These are phyloP conservation scores for Lucifuga dentata DNA, from an alignment of 2,113 vertebrate species.

Conservation along the genomic window DNA sequence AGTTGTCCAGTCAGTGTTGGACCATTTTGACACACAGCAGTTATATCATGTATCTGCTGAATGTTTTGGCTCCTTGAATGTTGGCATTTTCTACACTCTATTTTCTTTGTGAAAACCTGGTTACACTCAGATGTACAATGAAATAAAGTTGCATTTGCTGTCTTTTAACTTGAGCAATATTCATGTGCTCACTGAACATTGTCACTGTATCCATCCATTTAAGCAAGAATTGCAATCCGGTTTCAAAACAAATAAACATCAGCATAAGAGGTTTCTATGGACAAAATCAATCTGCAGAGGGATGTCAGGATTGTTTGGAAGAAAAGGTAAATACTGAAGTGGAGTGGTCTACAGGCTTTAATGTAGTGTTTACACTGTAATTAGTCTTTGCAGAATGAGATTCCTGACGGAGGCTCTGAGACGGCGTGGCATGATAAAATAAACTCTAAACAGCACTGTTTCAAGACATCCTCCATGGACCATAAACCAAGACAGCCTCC, in stretches of 20 bases:
- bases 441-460: conserved; percentile 80
- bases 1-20: conserved; percentile 12
- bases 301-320: conserved; percentile 80
- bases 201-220: conserved; percentile 74
- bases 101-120: conserved; percentile 27
- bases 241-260: conserved; percentile 77
- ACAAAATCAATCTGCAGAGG: conserved; percentile 73
- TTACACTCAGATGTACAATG: conserved; percentile 41
- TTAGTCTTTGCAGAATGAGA: conserved; percentile 82
- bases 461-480: conserved; percentile 83
- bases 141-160: conserved; percentile 31
- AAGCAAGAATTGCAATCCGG: conserved; percentile 60
- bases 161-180: conserved; percentile 81
- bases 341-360: conserved; percentile 81
- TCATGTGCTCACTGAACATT: conserved; percentile 39
- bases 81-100: conserved; percentile 8
- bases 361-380: conserved; percentile 94
- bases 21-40: conserved; percentile 32
- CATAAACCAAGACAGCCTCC: conserved; percentile 78
- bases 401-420: conserved; percentile 81
- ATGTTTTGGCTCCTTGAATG: conserved; percentile 33
- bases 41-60: conserved; percentile 41
- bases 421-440: conserved; percentile 77
- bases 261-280: conserved; percentile 62
- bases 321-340: conserved; percentile 80